phyloP scores from a whole-genome alignment of 2,888 invertebrate species.

The Hofmannophila pseudospretella region DNA sequence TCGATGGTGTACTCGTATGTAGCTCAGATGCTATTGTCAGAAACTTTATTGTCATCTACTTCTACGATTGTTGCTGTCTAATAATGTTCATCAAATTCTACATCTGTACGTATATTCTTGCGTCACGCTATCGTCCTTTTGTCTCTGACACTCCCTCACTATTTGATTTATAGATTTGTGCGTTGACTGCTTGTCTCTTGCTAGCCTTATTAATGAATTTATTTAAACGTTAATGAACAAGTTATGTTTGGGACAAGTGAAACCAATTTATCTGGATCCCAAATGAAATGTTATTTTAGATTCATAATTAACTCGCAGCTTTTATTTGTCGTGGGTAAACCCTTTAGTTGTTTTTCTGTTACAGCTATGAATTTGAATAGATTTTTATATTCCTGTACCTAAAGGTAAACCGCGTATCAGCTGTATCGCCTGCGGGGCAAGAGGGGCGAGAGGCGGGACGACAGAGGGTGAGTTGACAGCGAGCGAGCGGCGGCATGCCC shows the following conservation, averaged over 20 bases:
- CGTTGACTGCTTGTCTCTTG: conserved; percentile 69
- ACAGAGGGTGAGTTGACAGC: too few species aligned
- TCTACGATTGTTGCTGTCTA: too few species aligned
- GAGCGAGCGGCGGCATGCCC: too few species aligned
- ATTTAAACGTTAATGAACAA: conserved; percentile 77
- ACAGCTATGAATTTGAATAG: too few species aligned
- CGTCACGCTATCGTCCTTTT: conserved; percentile 62
- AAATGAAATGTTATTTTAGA: conserved; percentile 57
- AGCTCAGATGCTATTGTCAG: too few species aligned
- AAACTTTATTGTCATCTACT: too few species aligned
- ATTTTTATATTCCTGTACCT: too few species aligned
- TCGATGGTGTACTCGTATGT: too few species aligned
- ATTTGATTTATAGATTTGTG: conserved; percentile 75
- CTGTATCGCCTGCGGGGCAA: too few species aligned
- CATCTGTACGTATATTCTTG: conserved; percentile 1
- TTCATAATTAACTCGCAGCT: conserved; percentile 39
- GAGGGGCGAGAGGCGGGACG: too few species aligned
- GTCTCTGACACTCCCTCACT: conserved; percentile 74
- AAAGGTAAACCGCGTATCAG: too few species aligned
- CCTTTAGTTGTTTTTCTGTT: not conserved
- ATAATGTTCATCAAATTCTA: not conserved
- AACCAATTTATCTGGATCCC: conserved; percentile 64
- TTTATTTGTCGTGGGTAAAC: not conserved
- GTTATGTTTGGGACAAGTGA: conserved; percentile 70
- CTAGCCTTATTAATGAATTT: conserved; percentile 74